These are phyloP conservation scores for Mactra quadrangularis DNA, from an alignment of 1,140 invertebrate species.

Conservation along the genomic window DNA sequence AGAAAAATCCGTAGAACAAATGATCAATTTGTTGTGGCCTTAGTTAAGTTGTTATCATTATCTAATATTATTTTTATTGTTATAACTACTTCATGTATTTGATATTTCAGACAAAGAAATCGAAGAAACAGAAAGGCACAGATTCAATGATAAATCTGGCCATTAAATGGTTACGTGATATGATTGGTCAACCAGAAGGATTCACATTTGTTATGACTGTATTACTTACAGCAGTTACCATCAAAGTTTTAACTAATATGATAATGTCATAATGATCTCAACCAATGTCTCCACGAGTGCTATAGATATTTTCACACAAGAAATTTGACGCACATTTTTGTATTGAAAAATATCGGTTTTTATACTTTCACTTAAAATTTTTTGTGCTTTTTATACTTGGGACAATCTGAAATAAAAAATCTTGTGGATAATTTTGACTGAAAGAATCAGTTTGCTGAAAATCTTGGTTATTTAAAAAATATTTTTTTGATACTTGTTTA, in stretches of 20 bases:
- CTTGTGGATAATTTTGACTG: too few relatives aligned
- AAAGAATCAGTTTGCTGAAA: too few relatives aligned
- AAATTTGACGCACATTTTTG: too few relatives aligned
- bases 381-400: too few relatives aligned
- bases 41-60: too few relatives aligned
- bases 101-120: constrained; percentile 44
- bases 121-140: constrained; percentile 22
- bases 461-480: too few relatives aligned
- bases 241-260: constrained; percentile 44
- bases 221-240: constrained; percentile 59
- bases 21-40: too few relatives aligned
- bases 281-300: neutral
- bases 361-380: neutral
- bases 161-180: constrained; percentile 65
- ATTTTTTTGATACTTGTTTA: too few relatives aligned
- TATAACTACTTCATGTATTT: neutral
- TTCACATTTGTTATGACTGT: constrained; percentile 76
- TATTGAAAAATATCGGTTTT: neutral
- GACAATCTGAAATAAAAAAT: too few relatives aligned
- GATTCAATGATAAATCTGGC: constrained; percentile 43
- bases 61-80: neutral
- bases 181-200: constrained; percentile 78
- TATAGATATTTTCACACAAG: neutral
- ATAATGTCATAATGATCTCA: neutral
- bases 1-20: too few relatives aligned